Percentiles rank a stretch among this genome's conserved stretches.
Conservation (phyloP, 2,113 vertebrate species). For the Nothoprocta perdicaria region DNA sequence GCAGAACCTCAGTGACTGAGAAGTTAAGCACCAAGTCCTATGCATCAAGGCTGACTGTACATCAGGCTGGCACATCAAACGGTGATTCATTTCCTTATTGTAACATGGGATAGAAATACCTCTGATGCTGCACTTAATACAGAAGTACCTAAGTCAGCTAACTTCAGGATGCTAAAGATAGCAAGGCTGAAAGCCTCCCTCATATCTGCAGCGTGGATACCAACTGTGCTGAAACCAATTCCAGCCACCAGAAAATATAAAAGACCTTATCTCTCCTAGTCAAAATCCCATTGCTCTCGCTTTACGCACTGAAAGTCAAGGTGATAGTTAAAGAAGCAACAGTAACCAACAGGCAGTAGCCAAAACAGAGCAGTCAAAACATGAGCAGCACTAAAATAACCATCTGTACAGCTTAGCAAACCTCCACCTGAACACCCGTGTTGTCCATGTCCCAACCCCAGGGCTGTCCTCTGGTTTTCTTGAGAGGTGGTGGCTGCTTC, state of each 20-base stretch:
- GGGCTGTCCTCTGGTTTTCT: neutral
- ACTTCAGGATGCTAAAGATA: neutral
- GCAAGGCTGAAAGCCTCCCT: neutral
- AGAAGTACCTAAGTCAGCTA: neutral
- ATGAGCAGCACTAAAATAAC: neutral
- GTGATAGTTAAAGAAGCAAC: slow-evolving; percentile 5
- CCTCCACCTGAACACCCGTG: neutral
- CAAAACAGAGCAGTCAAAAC: neutral
- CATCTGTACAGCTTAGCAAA: neutral
- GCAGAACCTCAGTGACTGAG: neutral
- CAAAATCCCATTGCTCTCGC: neutral
- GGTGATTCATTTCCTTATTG: neutral
- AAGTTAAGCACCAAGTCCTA: neutral
- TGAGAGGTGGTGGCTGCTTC: neutral
- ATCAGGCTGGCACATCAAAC: neutral
- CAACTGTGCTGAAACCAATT: neutral
- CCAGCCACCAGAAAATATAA: neutral
- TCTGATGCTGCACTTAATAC: neutral
- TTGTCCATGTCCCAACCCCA: neutral
- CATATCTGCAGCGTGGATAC: neutral
- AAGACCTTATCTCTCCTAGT: neutral
- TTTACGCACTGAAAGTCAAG: slow-evolving; percentile 24
- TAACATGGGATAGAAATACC: neutral
- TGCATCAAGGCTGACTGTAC: neutral
- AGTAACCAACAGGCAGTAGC: neutral